Conservation (phyloP, 2,113 vertebrate genomes). For the Sula dactylatra region DNA sequence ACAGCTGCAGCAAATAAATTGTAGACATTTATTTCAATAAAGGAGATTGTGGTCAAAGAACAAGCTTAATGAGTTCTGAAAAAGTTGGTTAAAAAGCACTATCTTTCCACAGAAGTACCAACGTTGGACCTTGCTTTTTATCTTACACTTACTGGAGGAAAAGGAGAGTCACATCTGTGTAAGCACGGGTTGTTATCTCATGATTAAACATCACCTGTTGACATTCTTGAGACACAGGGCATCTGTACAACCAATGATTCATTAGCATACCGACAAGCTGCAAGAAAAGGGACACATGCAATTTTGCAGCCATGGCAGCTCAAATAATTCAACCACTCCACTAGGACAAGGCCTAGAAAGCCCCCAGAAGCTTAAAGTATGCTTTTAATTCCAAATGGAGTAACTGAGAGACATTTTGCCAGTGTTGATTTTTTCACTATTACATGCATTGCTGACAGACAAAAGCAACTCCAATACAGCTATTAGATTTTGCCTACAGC, state of each 20-base stretch:
- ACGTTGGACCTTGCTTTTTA: not conserved
- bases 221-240: not conserved
- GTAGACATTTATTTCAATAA: not conserved
- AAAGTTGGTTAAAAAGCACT: not conserved
- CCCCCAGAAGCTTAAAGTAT: not conserved
- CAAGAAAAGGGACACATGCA: not conserved
- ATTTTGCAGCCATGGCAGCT: not conserved
- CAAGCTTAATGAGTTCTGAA: not conserved
- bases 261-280: not conserved
- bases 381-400: not conserved
- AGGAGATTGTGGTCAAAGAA: not conserved
- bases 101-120: not conserved
- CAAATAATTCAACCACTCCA: not conserved
- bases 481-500: not conserved
- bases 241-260: not conserved
- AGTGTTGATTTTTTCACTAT: not conserved
- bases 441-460: not conserved
- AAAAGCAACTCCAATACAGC: not conserved
- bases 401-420: not conserved
- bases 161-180: not conserved
- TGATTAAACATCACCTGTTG: not conserved
- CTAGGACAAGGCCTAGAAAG: not conserved
- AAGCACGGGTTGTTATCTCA: not conserved
- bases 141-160: not conserved
- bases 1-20: not conserved